Base-by-base conservation (phyloP, 2,888 invertebrate genomes). In the Eupithecia inturbata region DNA sequence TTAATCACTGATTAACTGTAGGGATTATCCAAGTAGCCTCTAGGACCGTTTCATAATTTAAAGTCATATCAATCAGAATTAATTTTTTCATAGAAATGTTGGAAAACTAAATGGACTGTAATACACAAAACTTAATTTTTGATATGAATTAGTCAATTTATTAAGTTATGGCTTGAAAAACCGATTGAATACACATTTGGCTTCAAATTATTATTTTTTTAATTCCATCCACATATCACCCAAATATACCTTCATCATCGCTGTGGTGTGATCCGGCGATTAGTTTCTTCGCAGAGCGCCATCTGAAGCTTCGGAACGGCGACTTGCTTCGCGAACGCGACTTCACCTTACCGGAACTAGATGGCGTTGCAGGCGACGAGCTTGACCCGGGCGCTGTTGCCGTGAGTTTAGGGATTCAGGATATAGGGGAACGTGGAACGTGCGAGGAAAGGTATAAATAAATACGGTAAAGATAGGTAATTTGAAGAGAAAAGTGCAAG, bases 281-380 rank as follows among this genome's bases (percentile, higher is more conserved):
- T 79, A 95, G 94, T 84, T 95, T 96, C 91, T 96, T 95, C 81
- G 97, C 96, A 91, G 97, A 97, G 95, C 97, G 97, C 98, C 98
- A 98, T 81, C 98, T 96, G 96, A 98, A 98, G 95, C 97, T 98
- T 90, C 98, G 96, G 96, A 98, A 98, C 79, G 98, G 98, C 86
- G 98, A 98, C 95, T 98, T 98, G 95, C 98, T 98, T 87, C 98
- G 96, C 84, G 98, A 97, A 83, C 98, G 96, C 90, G 97, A 96
- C 96, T 97, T 97, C 95, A 96, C 95, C 94, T 96, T 95, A 92
- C 95, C 95, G 89, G 95, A 95, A 80, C 94, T 95, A 73, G 91
- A 92, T 64, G 91, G 95, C 83, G 92, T 93, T 36, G 90, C 89
- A 39, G 93, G 91, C 72, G 90, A 88, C 69, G 92, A 93, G 77